Percentiles rank a stretch among this genome's conserved stretches.
Evolutionary conservation across 2,797 vertebrate species (phyloP).

Genomic region (Pogoniulus pusillus): DNA sequence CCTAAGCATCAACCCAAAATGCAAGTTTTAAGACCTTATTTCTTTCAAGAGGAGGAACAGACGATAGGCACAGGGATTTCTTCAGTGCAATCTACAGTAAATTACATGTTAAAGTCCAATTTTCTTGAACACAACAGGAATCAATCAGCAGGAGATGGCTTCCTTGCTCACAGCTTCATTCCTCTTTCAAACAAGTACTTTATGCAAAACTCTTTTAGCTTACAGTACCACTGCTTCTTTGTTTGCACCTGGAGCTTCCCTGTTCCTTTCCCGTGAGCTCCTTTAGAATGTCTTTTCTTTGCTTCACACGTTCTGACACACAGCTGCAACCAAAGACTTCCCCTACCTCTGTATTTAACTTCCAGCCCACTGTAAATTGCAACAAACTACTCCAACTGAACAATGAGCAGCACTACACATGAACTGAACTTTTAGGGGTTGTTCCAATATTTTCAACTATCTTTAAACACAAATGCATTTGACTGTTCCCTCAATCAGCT

Average conservation of each 20-base stretch:
- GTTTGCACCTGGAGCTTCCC: background rate
- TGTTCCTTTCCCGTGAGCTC: background rate
- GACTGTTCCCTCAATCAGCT: background rate
- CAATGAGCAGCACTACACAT: background rate
- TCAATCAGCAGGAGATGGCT: background rate
- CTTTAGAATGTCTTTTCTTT: background rate
- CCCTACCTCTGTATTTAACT: background rate
- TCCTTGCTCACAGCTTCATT: background rate
- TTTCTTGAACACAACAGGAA: conserved; percentile 25
- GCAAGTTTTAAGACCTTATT: background rate
- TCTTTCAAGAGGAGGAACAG: conserved; percentile 4
- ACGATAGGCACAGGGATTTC: background rate
- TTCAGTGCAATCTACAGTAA: background rate
- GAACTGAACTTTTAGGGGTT: background rate
- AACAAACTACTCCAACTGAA: background rate
- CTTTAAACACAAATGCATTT: background rate
- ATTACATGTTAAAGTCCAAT: conserved; percentile 13
- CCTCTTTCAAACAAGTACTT: conserved; percentile 6
- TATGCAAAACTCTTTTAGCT: background rate
- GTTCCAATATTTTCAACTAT: conserved; percentile 1
- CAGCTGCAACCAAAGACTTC: background rate
- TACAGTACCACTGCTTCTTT: background rate
- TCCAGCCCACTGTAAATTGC: background rate
- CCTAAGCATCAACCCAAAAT: background rate
- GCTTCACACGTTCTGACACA: rapidly evolving